Percentiles rank a stretch among this genome's conserved stretches.
phyloP scores from a whole-genome alignment of 2,888 invertebrate species.

The Achlya flavicornis region DNA sequence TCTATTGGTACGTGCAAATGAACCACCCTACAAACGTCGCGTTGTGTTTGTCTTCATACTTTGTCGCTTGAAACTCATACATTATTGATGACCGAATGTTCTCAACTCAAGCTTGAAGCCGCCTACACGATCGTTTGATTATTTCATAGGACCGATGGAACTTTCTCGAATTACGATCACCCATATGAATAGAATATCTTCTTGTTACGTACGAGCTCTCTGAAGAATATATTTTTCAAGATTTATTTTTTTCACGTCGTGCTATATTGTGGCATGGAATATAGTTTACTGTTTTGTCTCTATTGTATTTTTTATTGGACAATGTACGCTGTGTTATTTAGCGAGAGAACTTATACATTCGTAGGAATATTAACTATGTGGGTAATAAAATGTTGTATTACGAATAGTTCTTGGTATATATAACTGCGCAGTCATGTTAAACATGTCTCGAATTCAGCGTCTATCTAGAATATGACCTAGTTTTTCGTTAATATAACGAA shows the following conservation, averaged over 20 bases:
- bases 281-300: constrained; percentile 7
- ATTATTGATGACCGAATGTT: constrained; percentile 71
- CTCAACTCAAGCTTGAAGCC: constrained; percentile 43
- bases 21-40: constrained; percentile 59
- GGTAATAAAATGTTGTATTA: background rate
- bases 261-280: constrained; percentile 6
- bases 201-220: constrained; percentile 19
- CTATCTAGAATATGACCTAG: background rate
- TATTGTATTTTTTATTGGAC: constrained; percentile 9
- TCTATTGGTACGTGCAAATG: constrained; percentile 70
- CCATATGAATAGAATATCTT: constrained; percentile 40
- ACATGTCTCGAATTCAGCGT: background rate
- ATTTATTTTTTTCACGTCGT: constrained; percentile 11
- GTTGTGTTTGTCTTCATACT: constrained; percentile 74
- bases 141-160: constrained; percentile 58
- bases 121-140: constrained; percentile 64
- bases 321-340: background rate
- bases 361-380: background rate
- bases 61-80: constrained; percentile 74
- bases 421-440: background rate
- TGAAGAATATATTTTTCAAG: constrained; percentile 18
- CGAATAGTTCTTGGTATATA: background rate
- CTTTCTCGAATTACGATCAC: constrained; percentile 48
- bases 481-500: background rate
- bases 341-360: background rate